Conservation (phyloP, 2,113 vertebrate species). For the Podarcis muralis region DNA sequence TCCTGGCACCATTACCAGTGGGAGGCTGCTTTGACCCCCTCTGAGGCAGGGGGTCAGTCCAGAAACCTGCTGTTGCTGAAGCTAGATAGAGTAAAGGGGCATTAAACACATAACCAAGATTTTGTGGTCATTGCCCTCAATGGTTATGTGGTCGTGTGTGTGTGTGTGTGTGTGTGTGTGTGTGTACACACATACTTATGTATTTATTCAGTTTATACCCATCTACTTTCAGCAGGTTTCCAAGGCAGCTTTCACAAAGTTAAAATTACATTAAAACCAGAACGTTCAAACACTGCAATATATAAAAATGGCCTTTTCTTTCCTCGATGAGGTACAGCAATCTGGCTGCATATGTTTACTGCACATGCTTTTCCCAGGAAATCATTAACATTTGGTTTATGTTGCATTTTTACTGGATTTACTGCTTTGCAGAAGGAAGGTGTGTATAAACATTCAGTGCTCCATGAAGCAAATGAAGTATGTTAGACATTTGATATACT, state of each 20-base stretch:
- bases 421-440: slow-evolving; percentile 57
- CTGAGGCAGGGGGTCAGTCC: not conserved
- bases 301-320: slow-evolving; percentile 28
- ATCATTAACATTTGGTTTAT: slow-evolving; percentile 51
- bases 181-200: too few relatives aligned
- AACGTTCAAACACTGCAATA: not conserved
- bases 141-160: not conserved
- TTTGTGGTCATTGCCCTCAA: not conserved
- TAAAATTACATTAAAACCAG: slow-evolving; percentile 18
- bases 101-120: not conserved
- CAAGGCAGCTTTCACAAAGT: not conserved
- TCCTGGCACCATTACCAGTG: too few relatives aligned
- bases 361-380: slow-evolving; percentile 11
- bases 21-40: too few relatives aligned
- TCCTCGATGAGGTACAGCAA: not conserved
- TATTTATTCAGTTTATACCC: not conserved
- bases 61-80: not conserved
- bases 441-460: slow-evolving; percentile 62
- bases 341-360: slow-evolving; percentile 28
- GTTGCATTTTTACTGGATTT: slow-evolving; percentile 47
- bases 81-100: not conserved
- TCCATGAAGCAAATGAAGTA: slow-evolving; percentile 47
- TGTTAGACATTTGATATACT: slow-evolving; percentile 47
- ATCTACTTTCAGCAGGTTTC: not conserved
- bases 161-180: too few relatives aligned